Evolutionary conservation across 2,797 vertebrate species (phyloP).

Genomic region (Crypturellus tataupa): DNA sequence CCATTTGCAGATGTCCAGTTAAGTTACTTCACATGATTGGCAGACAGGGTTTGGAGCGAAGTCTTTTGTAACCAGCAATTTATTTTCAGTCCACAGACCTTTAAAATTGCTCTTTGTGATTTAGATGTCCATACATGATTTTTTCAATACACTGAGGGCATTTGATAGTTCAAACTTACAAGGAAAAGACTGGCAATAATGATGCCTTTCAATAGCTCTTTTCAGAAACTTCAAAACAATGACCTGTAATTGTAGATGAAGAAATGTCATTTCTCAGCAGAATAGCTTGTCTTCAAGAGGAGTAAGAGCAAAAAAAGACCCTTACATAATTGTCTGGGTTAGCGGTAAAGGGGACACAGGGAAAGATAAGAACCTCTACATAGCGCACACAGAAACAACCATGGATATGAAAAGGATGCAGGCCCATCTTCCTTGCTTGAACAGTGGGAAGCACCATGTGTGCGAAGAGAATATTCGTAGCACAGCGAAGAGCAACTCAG

Average conservation of each 20-base stretch:
- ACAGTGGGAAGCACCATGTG: background rate
- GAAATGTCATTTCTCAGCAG: background rate
- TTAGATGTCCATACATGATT: background rate
- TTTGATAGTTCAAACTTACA: constrained; percentile 7
- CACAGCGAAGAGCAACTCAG: background rate
- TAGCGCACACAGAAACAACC: background rate
- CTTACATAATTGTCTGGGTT: background rate
- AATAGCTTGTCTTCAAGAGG: background rate
- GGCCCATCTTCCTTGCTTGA: background rate
- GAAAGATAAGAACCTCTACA: background rate
- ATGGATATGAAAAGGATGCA: background rate
- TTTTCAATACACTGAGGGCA: background rate
- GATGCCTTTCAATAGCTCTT: background rate
- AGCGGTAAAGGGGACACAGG: background rate
- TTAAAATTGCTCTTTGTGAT: background rate
- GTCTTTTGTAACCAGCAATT: constrained; percentile 4
- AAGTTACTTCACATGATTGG: constrained; percentile 5
- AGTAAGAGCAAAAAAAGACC: background rate
- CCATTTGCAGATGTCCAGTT: background rate
- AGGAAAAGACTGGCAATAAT: constrained; percentile 9
- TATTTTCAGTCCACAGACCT: constrained; percentile 28
- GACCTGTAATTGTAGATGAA: constrained; percentile 3
- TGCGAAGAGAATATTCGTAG: background rate
- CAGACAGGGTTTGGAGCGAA: constrained; percentile 17
- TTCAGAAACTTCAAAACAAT: constrained; percentile 52